Percentiles rank a stretch among this genome's conserved stretches.
Conservation (phyloP, 2,113 vertebrate genomes). For the Tamias sibiricus region DNA sequence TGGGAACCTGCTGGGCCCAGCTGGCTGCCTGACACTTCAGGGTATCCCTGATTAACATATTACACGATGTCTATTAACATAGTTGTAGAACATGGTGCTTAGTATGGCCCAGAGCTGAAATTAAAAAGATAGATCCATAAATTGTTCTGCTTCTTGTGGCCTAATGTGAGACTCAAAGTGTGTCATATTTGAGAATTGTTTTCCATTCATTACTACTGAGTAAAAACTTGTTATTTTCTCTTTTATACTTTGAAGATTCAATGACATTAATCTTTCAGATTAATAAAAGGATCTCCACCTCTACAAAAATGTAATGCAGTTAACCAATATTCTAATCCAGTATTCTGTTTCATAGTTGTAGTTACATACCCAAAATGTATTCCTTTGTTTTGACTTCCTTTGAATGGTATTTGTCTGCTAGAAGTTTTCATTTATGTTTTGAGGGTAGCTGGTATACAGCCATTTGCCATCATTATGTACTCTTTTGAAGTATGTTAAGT, state of each 20-base stretch:
- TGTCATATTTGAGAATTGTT: not conserved
- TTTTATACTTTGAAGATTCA: not conserved
- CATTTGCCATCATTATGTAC: not conserved
- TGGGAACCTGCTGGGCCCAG: slow-evolving; percentile 29
- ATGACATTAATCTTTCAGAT: not conserved
- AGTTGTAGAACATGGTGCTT: not conserved
- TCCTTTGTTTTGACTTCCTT: slow-evolving; percentile 49
- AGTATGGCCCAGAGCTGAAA: not conserved
- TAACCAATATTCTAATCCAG: slow-evolving; percentile 29
- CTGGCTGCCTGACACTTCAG: slow-evolving; percentile 44
- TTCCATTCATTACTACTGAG: not conserved
- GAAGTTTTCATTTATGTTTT: slow-evolving; percentile 24
- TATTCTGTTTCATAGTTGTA: slow-evolving; percentile 25
- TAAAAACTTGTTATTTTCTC: not conserved
- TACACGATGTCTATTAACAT: slow-evolving; percentile 25
- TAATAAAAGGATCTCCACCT: slow-evolving; percentile 30
- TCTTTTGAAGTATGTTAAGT: slow-evolving; percentile 7
- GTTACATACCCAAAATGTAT: not conserved
- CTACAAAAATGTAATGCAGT: not conserved
- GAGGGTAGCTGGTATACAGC: not conserved
- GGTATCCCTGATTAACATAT: slow-evolving; percentile 53
- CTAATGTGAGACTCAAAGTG: not conserved
- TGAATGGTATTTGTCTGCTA: slow-evolving; percentile 32
- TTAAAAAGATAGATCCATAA: not conserved
- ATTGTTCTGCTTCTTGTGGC: fast-evolving